phyloP scores from a whole-genome alignment of 2,888 invertebrate genomes.

The Drosophila borborema region DNA sequence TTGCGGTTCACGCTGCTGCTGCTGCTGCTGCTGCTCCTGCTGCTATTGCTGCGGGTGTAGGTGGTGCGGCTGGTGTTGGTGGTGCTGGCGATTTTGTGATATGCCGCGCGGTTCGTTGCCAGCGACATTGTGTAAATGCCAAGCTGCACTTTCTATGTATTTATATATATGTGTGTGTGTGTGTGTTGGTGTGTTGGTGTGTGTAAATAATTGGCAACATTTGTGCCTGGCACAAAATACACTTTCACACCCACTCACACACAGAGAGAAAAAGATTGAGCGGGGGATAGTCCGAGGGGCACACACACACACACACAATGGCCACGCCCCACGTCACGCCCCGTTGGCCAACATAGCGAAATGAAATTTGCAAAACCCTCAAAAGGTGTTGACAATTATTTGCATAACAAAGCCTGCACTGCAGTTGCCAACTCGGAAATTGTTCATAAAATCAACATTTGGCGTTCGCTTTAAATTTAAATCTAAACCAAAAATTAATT shows the following conservation, averaged over 20 bases:
- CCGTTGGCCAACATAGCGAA: constrained; percentile 65
- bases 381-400: constrained; percentile 81
- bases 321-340: constrained; percentile 46
- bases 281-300: not conserved
- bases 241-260: constrained; percentile 33
- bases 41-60: constrained; percentile 29
- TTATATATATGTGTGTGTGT: not conserved
- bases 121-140: constrained; percentile 63
- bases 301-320: constrained; percentile 11
- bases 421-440: constrained; percentile 42
- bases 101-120: constrained; percentile 50
- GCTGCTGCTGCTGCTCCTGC: constrained; percentile 21
- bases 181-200: constrained; percentile 23
- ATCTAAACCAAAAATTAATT: constrained; percentile 27
- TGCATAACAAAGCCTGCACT: constrained; percentile 78
- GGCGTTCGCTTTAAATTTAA: constrained; percentile 48
- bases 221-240: constrained; percentile 62
- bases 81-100: constrained; percentile 68
- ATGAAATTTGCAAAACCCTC: constrained; percentile 78
- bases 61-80: constrained; percentile 29
- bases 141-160: constrained; percentile 35
- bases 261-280: not conserved
- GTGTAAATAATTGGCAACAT: constrained; percentile 80
- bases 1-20: constrained; percentile 64
- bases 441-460: constrained; percentile 52